Conservation (phyloP, 2,113 vertebrate species). For the Romanogobio albipinnatus region DNA sequence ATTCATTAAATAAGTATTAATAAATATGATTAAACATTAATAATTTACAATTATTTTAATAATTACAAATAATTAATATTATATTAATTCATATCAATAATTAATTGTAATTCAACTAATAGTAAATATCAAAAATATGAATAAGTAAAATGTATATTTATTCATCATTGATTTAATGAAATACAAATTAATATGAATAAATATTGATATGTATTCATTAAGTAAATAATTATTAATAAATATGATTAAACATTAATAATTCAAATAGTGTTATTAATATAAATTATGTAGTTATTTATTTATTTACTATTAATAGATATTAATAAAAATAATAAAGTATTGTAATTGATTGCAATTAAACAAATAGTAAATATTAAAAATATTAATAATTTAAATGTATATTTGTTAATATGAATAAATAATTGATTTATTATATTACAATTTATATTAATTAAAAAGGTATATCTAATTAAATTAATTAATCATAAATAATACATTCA, state of each 20-base stretch:
- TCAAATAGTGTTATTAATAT: neutral
- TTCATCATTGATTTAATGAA: no score
- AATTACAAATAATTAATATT: neutral
- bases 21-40: neutral
- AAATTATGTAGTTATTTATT: no score
- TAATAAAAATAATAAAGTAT: neutral
- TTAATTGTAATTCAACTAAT: neutral
- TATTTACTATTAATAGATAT: neutral
- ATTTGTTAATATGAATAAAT: neutral
- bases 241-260: neutral
- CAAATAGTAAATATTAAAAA: neutral
- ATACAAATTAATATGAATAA: no score
- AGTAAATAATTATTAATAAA: neutral
- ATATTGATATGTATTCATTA: neutral
- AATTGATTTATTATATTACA: no score
- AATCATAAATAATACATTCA: no score
- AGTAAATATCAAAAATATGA: no score
- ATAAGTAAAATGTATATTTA: no score
- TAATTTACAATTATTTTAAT: neutral
- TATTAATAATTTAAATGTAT: neutral
- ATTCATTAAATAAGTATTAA: neutral
- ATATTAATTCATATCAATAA: neutral
- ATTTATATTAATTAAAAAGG: no score
- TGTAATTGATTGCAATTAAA: neutral
- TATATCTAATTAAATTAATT: no score